Conservation (phyloP, 1,140 invertebrate genomes). For the Dreissena rostriformis region DNA sequence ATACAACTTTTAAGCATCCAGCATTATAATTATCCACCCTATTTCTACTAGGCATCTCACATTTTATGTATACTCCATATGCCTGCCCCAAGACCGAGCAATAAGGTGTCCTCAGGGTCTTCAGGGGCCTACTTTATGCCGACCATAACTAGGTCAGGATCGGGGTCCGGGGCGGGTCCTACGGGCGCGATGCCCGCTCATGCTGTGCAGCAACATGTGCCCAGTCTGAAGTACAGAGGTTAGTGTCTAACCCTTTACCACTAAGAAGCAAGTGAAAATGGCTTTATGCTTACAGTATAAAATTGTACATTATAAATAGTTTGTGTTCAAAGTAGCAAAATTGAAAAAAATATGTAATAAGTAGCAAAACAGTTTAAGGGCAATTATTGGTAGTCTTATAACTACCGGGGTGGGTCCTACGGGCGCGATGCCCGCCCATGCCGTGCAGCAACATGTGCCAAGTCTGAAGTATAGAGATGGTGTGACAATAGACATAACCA, state of each 20-base stretch:
- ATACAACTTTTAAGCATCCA: too few relatives aligned
- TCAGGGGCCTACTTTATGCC: constrained; percentile 72
- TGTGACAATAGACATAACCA: too few relatives aligned
- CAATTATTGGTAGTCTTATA: too few relatives aligned
- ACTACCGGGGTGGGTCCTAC: constrained; percentile 6
- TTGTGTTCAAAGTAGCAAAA: too few relatives aligned
- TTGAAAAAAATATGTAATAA: too few relatives aligned
- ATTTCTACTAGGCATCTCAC: too few relatives aligned
- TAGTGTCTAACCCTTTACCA: background rate
- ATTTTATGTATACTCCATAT: constrained; percentile 55
- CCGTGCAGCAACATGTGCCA: constrained; percentile 72
- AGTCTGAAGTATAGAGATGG: constrained; percentile 64
- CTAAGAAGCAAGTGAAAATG: too few relatives aligned
- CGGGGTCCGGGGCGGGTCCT: constrained; percentile 19
- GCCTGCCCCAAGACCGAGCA: constrained; percentile 61
- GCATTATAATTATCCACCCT: too few relatives aligned
- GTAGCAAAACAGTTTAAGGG: too few relatives aligned
- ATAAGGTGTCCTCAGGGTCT: constrained; percentile 37
- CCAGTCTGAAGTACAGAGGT: constrained; percentile 63
- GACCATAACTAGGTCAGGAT: constrained; percentile 55
- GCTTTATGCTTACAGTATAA: too few relatives aligned
- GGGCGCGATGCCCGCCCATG: constrained; percentile 61
- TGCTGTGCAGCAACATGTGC: constrained; percentile 70
- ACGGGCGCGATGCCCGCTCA: constrained; percentile 61
- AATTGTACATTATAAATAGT: too few relatives aligned